These are phyloP conservation scores for Eupithecia insigniata DNA, from an alignment of 2,888 invertebrate genomes.

Conservation along the genomic window DNA sequence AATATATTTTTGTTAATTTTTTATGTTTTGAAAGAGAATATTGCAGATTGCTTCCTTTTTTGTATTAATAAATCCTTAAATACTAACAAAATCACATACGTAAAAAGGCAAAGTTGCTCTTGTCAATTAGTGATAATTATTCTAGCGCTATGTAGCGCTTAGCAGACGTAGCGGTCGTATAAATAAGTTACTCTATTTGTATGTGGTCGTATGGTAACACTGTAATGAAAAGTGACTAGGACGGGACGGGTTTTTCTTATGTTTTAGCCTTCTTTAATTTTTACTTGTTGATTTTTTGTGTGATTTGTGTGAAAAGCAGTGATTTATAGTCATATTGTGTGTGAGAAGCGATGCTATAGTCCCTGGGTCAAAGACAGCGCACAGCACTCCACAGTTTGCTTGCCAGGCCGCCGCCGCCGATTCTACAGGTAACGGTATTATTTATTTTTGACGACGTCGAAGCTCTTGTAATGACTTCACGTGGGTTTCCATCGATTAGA, in stretches of 20 bases:
- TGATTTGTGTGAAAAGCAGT: constrained; percentile 66
- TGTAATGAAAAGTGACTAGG: constrained; percentile 22
- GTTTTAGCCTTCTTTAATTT: constrained; percentile 66
- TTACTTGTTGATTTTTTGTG: constrained; percentile 80
- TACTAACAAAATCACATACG: background rate
- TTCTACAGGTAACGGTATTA: constrained; percentile 80
- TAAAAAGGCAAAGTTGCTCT: background rate
- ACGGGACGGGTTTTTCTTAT: constrained; percentile 71
- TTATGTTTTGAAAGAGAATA: background rate
- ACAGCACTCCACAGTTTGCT: constrained; percentile 54
- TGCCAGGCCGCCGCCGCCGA: constrained; percentile 60
- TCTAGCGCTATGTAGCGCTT: background rate
- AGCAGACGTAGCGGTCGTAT: background rate
- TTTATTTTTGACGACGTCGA: constrained; percentile 79
- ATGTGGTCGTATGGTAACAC: no score
- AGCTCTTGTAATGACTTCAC: constrained; percentile 56
- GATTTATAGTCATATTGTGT: constrained; percentile 55
- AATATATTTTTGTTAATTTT: background rate
- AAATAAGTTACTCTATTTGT: no score
- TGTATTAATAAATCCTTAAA: background rate
- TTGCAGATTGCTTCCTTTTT: background rate
- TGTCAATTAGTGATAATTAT: background rate
- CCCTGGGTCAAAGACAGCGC: constrained; percentile 51
- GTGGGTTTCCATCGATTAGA: constrained; percentile 52
- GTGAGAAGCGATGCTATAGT: constrained; percentile 68